These are phyloP conservation scores for Tapirus indicus DNA, from an alignment of 2,797 vertebrate genomes.

Conservation along the genomic window DNA sequence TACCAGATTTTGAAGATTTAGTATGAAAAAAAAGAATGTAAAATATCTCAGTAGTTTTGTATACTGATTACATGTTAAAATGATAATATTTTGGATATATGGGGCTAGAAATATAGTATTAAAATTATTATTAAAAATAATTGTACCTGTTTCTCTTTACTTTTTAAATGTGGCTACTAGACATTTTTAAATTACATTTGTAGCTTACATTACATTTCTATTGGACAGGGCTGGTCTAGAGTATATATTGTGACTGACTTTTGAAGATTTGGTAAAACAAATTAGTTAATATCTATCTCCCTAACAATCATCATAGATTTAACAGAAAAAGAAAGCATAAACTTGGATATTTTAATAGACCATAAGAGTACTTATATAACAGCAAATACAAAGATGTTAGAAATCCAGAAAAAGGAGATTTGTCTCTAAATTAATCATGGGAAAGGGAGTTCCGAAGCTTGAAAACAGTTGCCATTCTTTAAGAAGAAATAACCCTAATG, in stretches of 20 bases:
- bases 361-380: not conserved
- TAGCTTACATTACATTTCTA: constrained; percentile 6
- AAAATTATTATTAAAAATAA: not conserved
- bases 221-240: not conserved
- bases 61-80: not conserved
- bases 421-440: constrained; percentile 45
- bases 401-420: constrained; percentile 44
- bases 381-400: constrained; percentile 20
- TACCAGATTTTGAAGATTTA: not conserved
- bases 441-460: not conserved
- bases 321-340: constrained; percentile 31
- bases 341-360: not conserved
- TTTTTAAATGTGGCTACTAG: constrained; percentile 6
- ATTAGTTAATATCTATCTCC: not conserved
- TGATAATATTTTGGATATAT: not conserved
- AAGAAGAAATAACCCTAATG: not conserved
- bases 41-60: not conserved
- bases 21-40: not conserved
- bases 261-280: constrained; percentile 15
- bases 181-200: constrained; percentile 26
- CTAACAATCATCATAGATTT: constrained; percentile 18
- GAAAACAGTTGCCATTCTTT: not conserved
- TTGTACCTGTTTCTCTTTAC: not conserved
- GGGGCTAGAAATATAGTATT: not conserved
- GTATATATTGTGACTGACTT: not conserved